Evolutionary conservation across 2,888 invertebrate species (phyloP).

Genomic region (Noctuana brunneofusca): DNA sequence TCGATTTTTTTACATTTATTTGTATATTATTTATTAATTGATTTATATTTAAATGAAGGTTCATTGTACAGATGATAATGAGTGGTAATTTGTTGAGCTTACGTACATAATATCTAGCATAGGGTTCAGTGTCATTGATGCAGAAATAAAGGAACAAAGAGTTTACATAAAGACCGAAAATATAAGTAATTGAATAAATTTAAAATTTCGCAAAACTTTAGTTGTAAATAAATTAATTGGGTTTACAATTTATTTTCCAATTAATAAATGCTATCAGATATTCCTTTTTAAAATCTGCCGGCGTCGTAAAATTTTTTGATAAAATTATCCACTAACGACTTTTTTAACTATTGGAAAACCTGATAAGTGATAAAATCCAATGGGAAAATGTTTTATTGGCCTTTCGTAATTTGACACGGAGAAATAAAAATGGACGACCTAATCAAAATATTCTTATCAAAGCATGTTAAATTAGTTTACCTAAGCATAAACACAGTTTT

Average conservation of each 20-base stretch:
- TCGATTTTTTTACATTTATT: too few species aligned
- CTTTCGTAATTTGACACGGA: constrained; percentile 16
- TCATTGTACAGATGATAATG: too few species aligned
- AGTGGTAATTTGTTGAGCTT: too few species aligned
- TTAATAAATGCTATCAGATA: not conserved
- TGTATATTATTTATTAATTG: too few species aligned
- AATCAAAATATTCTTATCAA: constrained; percentile 19
- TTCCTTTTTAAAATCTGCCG: constrained; percentile 15
- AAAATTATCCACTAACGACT: constrained; percentile 9
- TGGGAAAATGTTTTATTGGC: constrained; percentile 22
- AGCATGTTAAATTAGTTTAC: not conserved
- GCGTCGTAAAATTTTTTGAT: constrained; percentile 14
- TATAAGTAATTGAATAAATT: too few species aligned
- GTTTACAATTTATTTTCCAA: constrained; percentile 1
- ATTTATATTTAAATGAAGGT: too few species aligned
- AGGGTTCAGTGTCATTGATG: too few species aligned
- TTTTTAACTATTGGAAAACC: constrained; percentile 3
- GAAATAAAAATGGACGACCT: constrained; percentile 17
- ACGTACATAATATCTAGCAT: too few species aligned
- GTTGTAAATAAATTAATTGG: not conserved
- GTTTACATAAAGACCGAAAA: not conserved
- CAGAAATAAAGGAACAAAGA: too few species aligned
- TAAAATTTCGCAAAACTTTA: constrained; percentile 3
- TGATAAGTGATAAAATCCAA: constrained; percentile 15
- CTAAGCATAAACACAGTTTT: not conserved